These are phyloP conservation scores for Acrocephalus scirpaceus DNA, from an alignment of 2,797 vertebrate genomes.

Conservation along the genomic window DNA sequence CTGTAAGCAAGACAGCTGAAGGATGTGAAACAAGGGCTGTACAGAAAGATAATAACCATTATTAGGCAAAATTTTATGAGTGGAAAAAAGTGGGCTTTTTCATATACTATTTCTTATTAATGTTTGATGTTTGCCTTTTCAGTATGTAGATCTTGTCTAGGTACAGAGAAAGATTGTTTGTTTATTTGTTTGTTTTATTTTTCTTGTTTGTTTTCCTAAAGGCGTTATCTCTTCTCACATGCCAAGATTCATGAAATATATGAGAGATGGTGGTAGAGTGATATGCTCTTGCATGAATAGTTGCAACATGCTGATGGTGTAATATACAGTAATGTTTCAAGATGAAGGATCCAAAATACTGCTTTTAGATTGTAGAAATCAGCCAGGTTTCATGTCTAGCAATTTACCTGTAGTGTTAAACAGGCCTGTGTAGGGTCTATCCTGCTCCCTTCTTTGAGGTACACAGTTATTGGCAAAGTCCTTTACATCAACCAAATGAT, in stretches of 20 bases:
- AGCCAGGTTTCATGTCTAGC: neutral
- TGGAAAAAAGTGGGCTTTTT: fast-evolving
- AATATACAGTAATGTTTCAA: neutral
- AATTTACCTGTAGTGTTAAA: neutral
- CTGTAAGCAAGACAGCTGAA: neutral
- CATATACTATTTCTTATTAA: neutral
- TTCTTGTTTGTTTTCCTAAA: neutral
- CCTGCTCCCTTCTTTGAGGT: neutral
- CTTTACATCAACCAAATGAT: neutral
- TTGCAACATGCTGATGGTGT: neutral
- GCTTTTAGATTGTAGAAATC: neutral
- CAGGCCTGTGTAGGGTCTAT: neutral
- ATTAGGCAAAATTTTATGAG: neutral
- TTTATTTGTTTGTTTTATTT: neutral
- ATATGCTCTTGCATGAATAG: neutral
- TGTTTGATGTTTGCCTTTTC: neutral
- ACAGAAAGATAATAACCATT: neutral
- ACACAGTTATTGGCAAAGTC: neutral
- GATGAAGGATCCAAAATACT: neutral
- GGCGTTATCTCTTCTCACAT: neutral
- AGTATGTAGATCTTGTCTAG: neutral
- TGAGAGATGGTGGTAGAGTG: neutral
- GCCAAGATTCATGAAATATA: neutral
- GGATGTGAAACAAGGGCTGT: neutral
- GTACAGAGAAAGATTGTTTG: neutral